These are phyloP conservation scores for Brachynemurus nebulosus DNA, from an alignment of 2,888 invertebrate species.

Conservation along the genomic window DNA sequence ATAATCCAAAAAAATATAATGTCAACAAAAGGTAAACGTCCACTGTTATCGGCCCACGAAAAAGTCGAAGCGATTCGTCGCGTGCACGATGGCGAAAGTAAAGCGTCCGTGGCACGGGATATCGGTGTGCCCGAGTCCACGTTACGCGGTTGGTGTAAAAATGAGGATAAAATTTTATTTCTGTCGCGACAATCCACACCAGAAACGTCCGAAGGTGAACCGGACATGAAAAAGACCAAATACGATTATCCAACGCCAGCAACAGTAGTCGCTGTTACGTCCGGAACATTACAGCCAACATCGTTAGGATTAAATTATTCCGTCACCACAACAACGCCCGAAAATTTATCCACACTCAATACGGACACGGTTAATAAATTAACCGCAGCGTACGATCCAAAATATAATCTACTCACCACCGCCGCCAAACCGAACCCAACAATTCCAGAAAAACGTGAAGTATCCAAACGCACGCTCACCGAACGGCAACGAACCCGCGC, in stretches of 20 bases:
- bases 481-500: constrained; percentile 30
- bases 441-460: not conserved
- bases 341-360: not conserved
- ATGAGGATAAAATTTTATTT: constrained; percentile 60
- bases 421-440: not conserved
- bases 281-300: not conserved
- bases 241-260: not conserved
- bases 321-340: not conserved
- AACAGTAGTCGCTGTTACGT: not conserved
- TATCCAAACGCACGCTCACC: constrained; percentile 12
- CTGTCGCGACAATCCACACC: constrained; percentile 58
- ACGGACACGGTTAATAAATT: not conserved
- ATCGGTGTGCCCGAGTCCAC: constrained; percentile 80
- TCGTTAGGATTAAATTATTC: constrained; percentile 4
- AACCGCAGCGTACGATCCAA: not conserved
- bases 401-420: constrained; percentile 2
- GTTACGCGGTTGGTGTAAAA: constrained; percentile 77
- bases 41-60: constrained; percentile 61
- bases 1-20: too few species aligned
- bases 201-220: constrained; percentile 41
- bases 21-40: constrained; percentile 52
- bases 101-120: constrained; percentile 72
- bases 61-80: constrained; percentile 71
- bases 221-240: constrained; percentile 24
- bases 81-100: constrained; percentile 73